Base-by-base conservation (phyloP, 2,113 vertebrate genomes). In the Porphyrio hochstetteri region DNA sequence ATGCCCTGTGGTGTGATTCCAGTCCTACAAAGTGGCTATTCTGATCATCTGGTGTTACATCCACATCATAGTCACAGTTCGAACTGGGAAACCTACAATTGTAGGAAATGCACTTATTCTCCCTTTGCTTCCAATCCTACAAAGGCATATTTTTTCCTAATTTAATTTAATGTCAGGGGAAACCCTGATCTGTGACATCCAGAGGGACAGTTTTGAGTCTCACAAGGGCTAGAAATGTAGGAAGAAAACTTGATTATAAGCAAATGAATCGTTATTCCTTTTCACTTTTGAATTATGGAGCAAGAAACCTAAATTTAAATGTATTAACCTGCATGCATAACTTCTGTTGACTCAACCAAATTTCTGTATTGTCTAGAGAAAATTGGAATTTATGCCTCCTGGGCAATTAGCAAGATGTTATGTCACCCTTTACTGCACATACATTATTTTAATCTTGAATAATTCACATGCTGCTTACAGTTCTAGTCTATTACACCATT, bases 261-360 rank as follows among this genome's bases (percentile, higher is more conserved):
- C 31, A 82, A 87, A 52, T 53, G 4, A 55, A 50, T 82, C 72
- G 13, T 70, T 84, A 90, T n/a, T 95, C 25, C 27, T 65, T 91
- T 87, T 68, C 18, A 44, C 7, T 88, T 96, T 82, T 90, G 20
- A 52, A 57, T 90, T 88, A 35, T 24, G 14, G 56, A 86, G 11
- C 20, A 94, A 90, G 67, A 93, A 82, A 89, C 75, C 33, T 81
- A 68, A 90, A 92, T 82, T 87, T 92, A 83, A 90, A 79, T 83
- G 15, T 79, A 23, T 77, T 65, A 72, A 61, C 35, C 53, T 86
- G n/a, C 8, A 29, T 61, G 23, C 33, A 14, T 65, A 70, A 79
- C 67, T 93, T 83, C 17, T 80, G 35, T 86, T 77, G 36, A 68
- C 53, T 92, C 52, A 81, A 90, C 25, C 16, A 69, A 80, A 89